Conservation (phyloP, 2,113 vertebrate species). For the Plotosus lineatus region DNA sequence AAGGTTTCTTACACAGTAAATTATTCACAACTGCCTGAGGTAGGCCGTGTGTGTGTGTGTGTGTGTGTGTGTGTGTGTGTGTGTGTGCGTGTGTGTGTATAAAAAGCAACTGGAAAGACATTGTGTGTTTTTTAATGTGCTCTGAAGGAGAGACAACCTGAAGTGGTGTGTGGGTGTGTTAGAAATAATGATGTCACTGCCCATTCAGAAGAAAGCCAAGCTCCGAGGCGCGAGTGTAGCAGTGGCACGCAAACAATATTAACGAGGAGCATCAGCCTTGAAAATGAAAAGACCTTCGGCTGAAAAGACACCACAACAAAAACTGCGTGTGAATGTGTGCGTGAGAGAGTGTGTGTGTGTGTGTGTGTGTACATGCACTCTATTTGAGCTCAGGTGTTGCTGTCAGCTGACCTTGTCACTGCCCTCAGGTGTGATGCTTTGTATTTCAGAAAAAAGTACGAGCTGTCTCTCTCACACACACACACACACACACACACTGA, state of each 20-base stretch:
- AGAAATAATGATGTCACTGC: not conserved
- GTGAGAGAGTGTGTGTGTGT: slow-evolving; percentile 30
- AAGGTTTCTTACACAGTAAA: slow-evolving; percentile 19
- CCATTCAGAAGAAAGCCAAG: not conserved
- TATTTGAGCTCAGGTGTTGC: slow-evolving; percentile 25
- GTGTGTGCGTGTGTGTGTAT: slow-evolving; percentile 1
- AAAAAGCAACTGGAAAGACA: not conserved
- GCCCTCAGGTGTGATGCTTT: slow-evolving; percentile 21
- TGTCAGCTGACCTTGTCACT: slow-evolving; percentile 30
- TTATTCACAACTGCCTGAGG: slow-evolving; percentile 37
- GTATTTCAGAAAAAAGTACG: not conserved
- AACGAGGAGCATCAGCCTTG: not conserved
- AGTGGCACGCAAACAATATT: not conserved
- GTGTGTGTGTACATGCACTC: slow-evolving; percentile 19
- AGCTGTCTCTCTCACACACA: not conserved
- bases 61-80: slow-evolving; percentile 13
- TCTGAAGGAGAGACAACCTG: not conserved
- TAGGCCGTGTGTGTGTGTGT: not conserved
- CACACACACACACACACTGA: not conserved
- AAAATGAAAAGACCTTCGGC: not conserved
- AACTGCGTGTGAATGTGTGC: not conserved
- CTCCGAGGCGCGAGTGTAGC: not conserved
- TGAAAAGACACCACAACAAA: not conserved
- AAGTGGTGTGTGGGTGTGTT: not conserved
- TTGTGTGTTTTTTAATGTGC: not conserved